Conservation (phyloP, 2,113 vertebrate genomes). For the Perca flavescens region DNA sequence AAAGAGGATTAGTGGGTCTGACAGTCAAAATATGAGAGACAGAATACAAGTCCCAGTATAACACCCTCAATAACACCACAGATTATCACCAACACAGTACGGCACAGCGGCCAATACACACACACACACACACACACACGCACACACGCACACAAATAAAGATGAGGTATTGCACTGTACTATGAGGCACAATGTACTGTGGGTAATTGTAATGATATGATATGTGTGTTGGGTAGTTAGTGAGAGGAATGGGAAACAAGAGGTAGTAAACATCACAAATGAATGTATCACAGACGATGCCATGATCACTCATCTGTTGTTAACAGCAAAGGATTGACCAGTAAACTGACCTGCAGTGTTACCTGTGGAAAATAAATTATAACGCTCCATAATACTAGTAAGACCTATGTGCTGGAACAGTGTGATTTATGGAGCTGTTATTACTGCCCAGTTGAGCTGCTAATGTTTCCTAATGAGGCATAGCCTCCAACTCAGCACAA, state of each 20-base stretch:
- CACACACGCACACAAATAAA: background rate
- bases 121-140: background rate
- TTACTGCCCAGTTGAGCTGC: conserved; percentile 78
- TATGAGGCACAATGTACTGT: background rate
- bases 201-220: conserved; percentile 5
- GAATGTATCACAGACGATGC: conserved; percentile 22
- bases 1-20: conserved; percentile 68
- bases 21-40: conserved; percentile 56
- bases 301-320: conserved; percentile 5
- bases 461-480: conserved; percentile 81
- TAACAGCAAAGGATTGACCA: conserved; percentile 45
- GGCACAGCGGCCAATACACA: background rate
- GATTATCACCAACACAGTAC: conserved; percentile 46
- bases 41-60: conserved; percentile 46
- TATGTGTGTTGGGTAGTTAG: background rate
- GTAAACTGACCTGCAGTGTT: conserved; percentile 35
- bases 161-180: background rate
- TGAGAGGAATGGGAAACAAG: background rate
- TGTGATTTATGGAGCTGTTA: conserved; percentile 80
- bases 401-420: conserved; percentile 50
- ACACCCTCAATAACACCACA: conserved; percentile 48
- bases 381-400: conserved; percentile 36
- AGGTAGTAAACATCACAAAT: conserved; percentile 22
- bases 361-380: conserved; percentile 56
- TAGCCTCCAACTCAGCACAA: conserved; percentile 72